Evolutionary conservation across 2,888 invertebrate genomes (phyloP).

Genomic region (Leucophenga maculata): DNA sequence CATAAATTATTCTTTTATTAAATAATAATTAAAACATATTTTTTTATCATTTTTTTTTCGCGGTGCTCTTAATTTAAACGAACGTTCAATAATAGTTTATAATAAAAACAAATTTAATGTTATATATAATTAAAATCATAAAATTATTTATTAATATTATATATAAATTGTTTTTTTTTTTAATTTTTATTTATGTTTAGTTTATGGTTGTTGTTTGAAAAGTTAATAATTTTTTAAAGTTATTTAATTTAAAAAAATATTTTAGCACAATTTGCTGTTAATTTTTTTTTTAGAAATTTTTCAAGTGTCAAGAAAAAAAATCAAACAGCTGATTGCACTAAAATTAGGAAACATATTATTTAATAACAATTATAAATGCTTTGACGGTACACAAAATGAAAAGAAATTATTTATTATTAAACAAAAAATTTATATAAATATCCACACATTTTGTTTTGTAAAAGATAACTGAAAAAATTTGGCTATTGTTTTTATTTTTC

Average conservation of each 20-base stretch:
- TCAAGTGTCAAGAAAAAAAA: too few relatives aligned
- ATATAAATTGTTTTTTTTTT: constrained; percentile 6
- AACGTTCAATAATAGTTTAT: constrained; percentile 3
- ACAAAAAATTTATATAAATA: background rate
- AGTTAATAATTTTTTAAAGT: constrained; percentile 34
- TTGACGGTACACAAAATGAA: constrained; percentile 62
- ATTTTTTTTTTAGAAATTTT: constrained; percentile 31
- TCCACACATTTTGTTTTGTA: constrained; percentile 9
- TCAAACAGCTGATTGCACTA: background rate
- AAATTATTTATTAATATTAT: background rate
- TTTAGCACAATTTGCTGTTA: constrained; percentile 22
- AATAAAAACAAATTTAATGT: constrained; percentile 29
- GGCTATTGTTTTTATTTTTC: constrained; percentile 15
- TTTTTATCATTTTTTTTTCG: constrained; percentile 38
- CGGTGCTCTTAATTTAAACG: constrained; percentile 7
- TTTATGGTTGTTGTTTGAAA: constrained; percentile 23
- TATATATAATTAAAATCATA: constrained; percentile 12
- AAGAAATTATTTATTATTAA: constrained; percentile 47
- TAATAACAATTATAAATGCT: constrained; percentile 65
- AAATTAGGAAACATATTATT: constrained; percentile 49
- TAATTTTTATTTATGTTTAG: constrained; percentile 56
- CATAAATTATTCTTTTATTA: constrained; percentile 41
- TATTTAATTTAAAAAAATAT: constrained; percentile 33
- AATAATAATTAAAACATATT: constrained; percentile 60
- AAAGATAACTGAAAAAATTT: constrained; percentile 5